Percentiles rank a stretch among this genome's conserved stretches.
Conservation (phyloP, 2,797 vertebrate species). For the Clarias laeviceps region DNA sequence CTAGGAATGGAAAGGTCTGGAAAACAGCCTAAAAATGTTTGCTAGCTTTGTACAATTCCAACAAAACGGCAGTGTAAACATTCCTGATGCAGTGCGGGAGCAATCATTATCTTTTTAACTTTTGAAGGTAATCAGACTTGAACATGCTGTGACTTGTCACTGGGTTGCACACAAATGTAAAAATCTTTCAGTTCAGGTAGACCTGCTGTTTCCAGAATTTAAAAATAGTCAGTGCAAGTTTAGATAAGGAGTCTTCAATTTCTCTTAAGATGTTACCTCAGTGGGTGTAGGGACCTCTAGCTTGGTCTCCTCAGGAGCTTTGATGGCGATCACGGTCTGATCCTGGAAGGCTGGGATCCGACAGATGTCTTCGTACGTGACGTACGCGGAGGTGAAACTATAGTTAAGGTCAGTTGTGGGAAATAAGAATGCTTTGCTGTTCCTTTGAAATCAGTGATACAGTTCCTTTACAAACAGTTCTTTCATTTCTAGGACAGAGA, state of each 20-base stretch:
- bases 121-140: not conserved
- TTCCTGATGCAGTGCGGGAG: not conserved
- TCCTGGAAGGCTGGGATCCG: constrained; percentile 80
- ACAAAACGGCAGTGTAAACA: not conserved
- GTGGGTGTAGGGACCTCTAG: constrained; percentile 87
- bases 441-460: not conserved
- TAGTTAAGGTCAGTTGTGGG: constrained; percentile 41
- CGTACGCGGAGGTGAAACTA: constrained; percentile 81
- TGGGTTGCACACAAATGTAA: not conserved
- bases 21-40: too few species aligned
- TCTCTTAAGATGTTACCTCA: constrained; percentile 71
- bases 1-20: too few species aligned
- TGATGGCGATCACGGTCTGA: constrained; percentile 87
- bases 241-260: not conserved
- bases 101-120: not conserved
- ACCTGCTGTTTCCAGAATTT: not conserved
- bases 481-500: not conserved
- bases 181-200: not conserved
- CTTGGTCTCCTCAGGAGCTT: constrained; percentile 89
- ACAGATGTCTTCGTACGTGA: constrained; percentile 86
- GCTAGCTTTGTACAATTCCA: too few species aligned
- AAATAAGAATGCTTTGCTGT: not conserved
- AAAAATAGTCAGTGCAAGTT: not conserved
- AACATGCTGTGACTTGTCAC: not conserved
- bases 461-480: not conserved